Conservation (phyloP, 2,797 vertebrate species). For the Clarias pachynema region DNA sequence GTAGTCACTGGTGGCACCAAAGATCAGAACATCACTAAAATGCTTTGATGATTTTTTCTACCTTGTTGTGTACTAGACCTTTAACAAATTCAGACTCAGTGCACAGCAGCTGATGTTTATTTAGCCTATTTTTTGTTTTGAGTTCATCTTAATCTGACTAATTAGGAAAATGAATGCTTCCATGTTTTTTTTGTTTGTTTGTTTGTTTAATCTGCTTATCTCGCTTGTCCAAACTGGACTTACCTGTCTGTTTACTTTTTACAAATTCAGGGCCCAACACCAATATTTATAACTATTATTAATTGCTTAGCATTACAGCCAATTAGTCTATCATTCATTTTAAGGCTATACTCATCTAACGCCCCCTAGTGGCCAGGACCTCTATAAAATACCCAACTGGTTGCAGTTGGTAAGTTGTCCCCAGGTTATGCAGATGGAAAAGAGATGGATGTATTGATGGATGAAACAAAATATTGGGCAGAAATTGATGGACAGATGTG, state of each 20-base stretch:
- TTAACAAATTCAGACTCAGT: background rate
- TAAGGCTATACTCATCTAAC: background rate
- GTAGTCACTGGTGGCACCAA: constrained; percentile 88
- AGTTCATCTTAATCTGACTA: background rate
- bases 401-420: background rate
- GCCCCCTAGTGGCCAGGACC: background rate
- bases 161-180: background rate
- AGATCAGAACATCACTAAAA: constrained; percentile 24
- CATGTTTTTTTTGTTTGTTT: background rate
- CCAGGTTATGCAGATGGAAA: background rate
- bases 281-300: background rate
- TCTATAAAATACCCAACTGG: background rate
- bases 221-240: background rate
- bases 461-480: no score
- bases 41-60: background rate
- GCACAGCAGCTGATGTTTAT: background rate
- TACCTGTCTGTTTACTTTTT: background rate
- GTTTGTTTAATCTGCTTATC: background rate
- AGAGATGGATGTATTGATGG: background rate
- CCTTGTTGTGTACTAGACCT: background rate
- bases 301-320: background rate
- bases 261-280: background rate
- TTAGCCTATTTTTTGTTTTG: background rate
- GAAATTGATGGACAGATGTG: no score
- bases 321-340: background rate